Evolutionary conservation across 2,888 invertebrate genomes (phyloP), one percentile per base, ranked within the genome.

Genomic region (Amphipyra berbera): DNA sequence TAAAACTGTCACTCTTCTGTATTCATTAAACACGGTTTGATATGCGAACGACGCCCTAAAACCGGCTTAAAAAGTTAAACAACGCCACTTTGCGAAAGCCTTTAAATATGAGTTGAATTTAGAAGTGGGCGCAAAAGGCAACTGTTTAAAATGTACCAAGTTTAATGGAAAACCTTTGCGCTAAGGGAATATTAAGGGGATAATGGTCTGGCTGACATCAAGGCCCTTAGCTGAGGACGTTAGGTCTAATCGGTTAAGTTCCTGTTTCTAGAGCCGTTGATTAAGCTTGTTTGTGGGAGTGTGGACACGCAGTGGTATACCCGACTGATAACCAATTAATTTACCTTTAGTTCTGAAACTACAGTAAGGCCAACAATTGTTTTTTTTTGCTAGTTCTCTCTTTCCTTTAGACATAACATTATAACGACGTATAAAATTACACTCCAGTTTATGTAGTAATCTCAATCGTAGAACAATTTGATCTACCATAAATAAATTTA

Each of bases 101-200:
- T 87, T 88, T 89, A 91, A 92, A 91, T 92, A 91, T 90, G 88
- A 91, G 88, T 88, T 90, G 92, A 92, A 92, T 91, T 91, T 87
- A 82, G 82, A 88, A 91, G 87, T 86, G 82, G 83, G 84, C 85
- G 86, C 86, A 82, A 90, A 88, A 90, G 89, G 88, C 86, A 83
- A 88, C 89, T 89, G 90, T 89, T 90, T 91, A 89, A 93, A 93
- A 91, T 90, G 89, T 90, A 88, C 88, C 86, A 92, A 93, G 90
- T 92, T 93, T 88, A 89, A 92, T 90, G 91, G 89, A 87, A 91
- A 91, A 88, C 84, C 83, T 83, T 79, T 76, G 82, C 84, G 86
- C 86, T 87, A 85, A 87, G 88, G 88, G 90, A 91, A 90, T 92
- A 90, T 91, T 90, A 90, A 89, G 79, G 82, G 84, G 82, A 77